Evolutionary conservation across 2,797 vertebrate species (phyloP).

Genomic region (Acrossocheilus fasciatus): DNA sequence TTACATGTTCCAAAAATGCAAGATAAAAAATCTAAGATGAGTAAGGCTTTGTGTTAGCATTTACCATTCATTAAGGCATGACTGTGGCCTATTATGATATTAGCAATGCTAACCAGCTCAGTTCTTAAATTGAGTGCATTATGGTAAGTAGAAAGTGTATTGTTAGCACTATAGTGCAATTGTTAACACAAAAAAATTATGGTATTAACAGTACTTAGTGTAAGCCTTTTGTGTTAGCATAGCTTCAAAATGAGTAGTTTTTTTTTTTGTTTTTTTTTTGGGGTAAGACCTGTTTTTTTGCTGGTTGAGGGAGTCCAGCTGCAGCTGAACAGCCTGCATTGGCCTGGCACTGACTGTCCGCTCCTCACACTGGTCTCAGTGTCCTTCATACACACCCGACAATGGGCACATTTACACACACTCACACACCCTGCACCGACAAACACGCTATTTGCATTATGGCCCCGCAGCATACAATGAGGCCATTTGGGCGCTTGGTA

Average conservation of each 20-base stretch:
- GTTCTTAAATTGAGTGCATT: neutral
- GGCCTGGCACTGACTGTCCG: conserved; percentile 91
- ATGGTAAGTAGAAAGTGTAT: neutral
- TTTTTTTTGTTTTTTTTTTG: conserved; percentile 32
- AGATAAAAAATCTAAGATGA: neutral
- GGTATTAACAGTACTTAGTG: neutral
- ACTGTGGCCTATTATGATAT: neutral
- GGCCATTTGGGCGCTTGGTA: conserved; percentile 61
- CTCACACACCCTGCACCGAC: conserved; percentile 38
- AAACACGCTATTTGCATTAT: conserved; percentile 53
- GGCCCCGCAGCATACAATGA: conserved; percentile 63
- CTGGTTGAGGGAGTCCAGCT: conserved; percentile 81
- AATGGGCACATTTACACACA: conserved; percentile 71
- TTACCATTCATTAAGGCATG: neutral
- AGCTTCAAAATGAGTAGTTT: conserved; percentile 36
- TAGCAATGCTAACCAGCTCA: neutral
- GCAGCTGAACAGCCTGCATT: conserved; percentile 77
- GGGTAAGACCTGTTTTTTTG: conserved; percentile 37
- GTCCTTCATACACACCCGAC: conserved; percentile 77
- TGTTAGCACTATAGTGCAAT: neutral
- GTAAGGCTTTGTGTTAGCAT: conserved; percentile 2
- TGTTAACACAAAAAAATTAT: neutral
- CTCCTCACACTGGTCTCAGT: conserved; percentile 86
- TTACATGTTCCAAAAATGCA: neutral
- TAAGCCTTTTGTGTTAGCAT: conserved; percentile 9